Conservation (phyloP, 2,888 invertebrate species). For the Lasioglossum zephyrum region DNA sequence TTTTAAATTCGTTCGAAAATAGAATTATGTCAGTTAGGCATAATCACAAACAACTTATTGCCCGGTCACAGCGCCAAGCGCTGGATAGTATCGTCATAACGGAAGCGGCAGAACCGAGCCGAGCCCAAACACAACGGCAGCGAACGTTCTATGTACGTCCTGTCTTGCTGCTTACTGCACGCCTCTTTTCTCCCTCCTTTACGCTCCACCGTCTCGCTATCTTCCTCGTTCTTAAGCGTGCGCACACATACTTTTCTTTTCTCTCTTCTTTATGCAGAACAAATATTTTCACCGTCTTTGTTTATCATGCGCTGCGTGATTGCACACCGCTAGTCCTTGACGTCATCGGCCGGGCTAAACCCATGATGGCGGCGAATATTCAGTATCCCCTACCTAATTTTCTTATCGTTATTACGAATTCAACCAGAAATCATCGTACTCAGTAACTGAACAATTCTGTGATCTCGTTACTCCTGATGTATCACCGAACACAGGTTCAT, state of each 20-base stretch:
- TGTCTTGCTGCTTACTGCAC: slow-evolving; percentile 61
- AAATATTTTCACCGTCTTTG: slow-evolving; percentile 52
- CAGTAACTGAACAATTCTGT: neutral
- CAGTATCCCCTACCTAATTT: slow-evolving; percentile 32
- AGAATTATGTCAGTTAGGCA: slow-evolving; percentile 49
- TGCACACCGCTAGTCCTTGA: slow-evolving; percentile 63
- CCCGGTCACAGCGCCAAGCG: slow-evolving; percentile 68
- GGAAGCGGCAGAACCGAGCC: slow-evolving; percentile 70
- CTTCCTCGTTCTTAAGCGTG: slow-evolving; percentile 52
- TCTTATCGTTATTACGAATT: slow-evolving; percentile 17
- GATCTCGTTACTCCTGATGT: neutral
- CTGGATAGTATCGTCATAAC: slow-evolving; percentile 77
- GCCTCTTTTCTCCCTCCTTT: slow-evolving; percentile 56
- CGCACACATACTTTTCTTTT: slow-evolving; percentile 53
- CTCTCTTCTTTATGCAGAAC: slow-evolving; percentile 42
- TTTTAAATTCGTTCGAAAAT: slow-evolving; percentile 39
- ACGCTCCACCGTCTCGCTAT: slow-evolving; percentile 49
- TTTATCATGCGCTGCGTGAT: slow-evolving; percentile 47
- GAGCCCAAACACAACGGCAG: slow-evolving; percentile 73
- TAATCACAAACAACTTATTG: slow-evolving; percentile 46
- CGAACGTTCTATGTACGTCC: slow-evolving; percentile 72
- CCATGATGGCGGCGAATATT: slow-evolving; percentile 66
- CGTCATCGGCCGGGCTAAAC: slow-evolving; percentile 68
- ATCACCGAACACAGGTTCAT: neutral
- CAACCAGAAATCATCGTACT: slow-evolving; percentile 15